Evolutionary conservation across 1,140 invertebrate genomes (phyloP), one percentile per base, ranked within the genome.

Genomic region (Riptortus pedestris): DNA sequence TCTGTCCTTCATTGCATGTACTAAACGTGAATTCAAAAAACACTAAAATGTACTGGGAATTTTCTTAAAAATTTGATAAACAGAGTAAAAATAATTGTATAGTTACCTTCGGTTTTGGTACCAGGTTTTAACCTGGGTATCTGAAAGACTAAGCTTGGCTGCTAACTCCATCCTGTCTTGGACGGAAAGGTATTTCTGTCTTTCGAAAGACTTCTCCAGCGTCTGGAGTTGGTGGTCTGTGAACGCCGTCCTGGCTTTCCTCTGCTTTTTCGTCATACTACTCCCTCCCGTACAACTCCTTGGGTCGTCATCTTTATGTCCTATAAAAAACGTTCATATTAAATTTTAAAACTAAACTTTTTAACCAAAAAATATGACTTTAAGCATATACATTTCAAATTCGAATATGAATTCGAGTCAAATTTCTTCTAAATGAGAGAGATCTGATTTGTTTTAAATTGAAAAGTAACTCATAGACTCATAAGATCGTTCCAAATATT

Each of bases 101-200:
- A 38, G 5, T 80, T 75, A 97, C 93, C 96, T 86, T 82, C 96
- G 83, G 75, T 98, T 98, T 77, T 98, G 96, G 76, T 98, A 98
- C 96, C 96, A 98, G 63, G 96, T 98, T 77, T 98, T 98, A 69
- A 98, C 96, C 82, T 99, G 96, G 14, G 96, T 98, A 74, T 99
- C 96, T 9, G 91, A 95, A 26, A 99, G 81, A 65, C 92, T 91
- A 38, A 99, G 80, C 75, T 96, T 95, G 28, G 93, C 90, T 0
- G 96, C 96, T 65, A 99, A 77, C 78, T 98, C 95, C 91, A 98
- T 96, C 64, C 96, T 80, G 74, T 99, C 96, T 73, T 98, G 95
- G 4, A 99, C 96, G 71, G 91, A 96, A 26, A 99, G 83, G 79
- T 99, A 99, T 75, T 98, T 99, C 77, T 98, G 95, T 67, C 93